Conservation (phyloP, 2,113 vertebrate species). For the Ramphastos sulfuratus region DNA sequence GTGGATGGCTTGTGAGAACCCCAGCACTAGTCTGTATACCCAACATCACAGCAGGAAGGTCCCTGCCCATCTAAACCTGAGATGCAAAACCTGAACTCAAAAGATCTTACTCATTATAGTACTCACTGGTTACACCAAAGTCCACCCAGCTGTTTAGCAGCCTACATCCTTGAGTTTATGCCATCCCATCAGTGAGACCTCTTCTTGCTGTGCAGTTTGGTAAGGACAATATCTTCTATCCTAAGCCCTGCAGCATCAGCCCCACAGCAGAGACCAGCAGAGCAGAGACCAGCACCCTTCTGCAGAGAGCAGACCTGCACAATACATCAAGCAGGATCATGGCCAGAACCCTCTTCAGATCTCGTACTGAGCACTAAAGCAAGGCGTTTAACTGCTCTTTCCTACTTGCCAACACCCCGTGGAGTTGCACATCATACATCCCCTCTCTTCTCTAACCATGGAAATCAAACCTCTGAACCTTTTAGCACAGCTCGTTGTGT, state of each 20-base stretch:
- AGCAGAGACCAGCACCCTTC: background rate
- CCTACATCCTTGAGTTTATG: background rate
- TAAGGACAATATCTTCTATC: background rate
- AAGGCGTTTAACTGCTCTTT: background rate
- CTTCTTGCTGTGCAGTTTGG: background rate
- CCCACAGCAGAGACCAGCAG: too few species aligned
- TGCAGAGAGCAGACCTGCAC: background rate
- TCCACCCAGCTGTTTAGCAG: background rate
- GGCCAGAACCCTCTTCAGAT: background rate
- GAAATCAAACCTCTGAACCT: background rate
- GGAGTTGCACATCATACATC: background rate
- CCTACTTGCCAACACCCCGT: background rate
- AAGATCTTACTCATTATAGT: background rate
- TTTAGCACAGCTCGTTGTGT: accelerated
- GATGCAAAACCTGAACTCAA: background rate
- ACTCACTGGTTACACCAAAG: accelerated
- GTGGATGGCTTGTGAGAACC: background rate
- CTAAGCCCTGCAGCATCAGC: background rate
- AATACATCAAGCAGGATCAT: accelerated
- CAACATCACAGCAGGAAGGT: background rate
- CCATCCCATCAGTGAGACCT: background rate
- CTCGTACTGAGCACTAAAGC: background rate
- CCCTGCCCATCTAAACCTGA: background rate
- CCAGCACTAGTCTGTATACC: background rate
- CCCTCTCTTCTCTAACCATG: background rate